Evolutionary conservation across 2,797 vertebrate species (phyloP), one percentile per base, ranked within the genome.

Genomic region (Danio albolineatus): DNA sequence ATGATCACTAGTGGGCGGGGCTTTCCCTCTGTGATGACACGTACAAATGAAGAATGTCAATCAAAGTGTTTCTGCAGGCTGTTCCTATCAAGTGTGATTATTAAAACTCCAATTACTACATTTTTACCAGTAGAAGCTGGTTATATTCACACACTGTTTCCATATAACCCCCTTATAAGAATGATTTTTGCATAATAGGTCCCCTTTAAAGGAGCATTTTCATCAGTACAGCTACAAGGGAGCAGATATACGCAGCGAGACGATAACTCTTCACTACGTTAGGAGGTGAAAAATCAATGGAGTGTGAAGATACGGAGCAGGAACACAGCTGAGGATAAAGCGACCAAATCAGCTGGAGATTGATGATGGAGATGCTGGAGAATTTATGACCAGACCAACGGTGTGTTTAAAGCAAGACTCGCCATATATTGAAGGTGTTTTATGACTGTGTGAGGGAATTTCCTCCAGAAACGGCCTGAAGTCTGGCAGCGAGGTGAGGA

Each of bases 261-360:
- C 17, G 65, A 36, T 51, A 48, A 57, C 28, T 51, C 39, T 12
- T 39, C n/a, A 21, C 10, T 46, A 57, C 0, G 3, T 7, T n/a
- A 44, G 21, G 28, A 19, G 44, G 65, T 56, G 41, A 57, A 19
- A 46, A 54, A 51, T 43, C 66, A 66, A 56, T 39, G 2, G 21
- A 10, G 39, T 14, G 44, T 39, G 46, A 46, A 59, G 43, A 65
- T 41, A 48, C 1, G n/a, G 44, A n/a, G 57, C 75, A 67, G 10
- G 69, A 61, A 51, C 65, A 71, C 54, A 19, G 57, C 54, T 49
- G 60, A 43, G 44, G 53, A 61, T 54, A 78, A 67, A 82, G 36
- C 19, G n/a, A 38, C n/a, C 60, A 60, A 10, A 28, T 62, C 48
- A 61, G 62, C 5, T 2, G 12, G 62, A 53, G 76, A 71, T 39